phyloP scores from a whole-genome alignment of 1,140 invertebrate genomes.

The Meloidogyne exigua region DNA sequence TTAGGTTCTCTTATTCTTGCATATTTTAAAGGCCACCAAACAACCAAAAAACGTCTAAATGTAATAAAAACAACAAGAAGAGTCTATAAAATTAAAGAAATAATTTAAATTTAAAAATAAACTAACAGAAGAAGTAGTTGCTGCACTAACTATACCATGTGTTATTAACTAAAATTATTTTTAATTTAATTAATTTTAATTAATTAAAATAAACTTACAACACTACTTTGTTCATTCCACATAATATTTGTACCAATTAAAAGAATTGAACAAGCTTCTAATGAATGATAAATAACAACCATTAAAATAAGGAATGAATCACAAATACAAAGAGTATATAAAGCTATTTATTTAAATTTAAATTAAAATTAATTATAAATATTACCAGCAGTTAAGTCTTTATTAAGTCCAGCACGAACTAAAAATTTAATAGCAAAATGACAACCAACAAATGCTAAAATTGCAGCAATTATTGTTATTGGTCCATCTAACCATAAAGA shows the following conservation, averaged over 20 bases:
- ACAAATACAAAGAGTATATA: slow-evolving; percentile 48
- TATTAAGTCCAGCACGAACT: slow-evolving; percentile 42
- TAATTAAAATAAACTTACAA: not conserved
- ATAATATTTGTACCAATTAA: slow-evolving; percentile 36
- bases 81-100: slow-evolving; percentile 28
- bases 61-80: slow-evolving; percentile 51
- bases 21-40: slow-evolving; percentile 46
- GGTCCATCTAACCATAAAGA: slow-evolving; percentile 47
- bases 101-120: not conserved
- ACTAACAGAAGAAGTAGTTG: slow-evolving; percentile 46
- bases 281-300: slow-evolving; percentile 48
- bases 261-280: slow-evolving; percentile 48
- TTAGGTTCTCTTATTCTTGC: slow-evolving; percentile 29
- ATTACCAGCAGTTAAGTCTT: slow-evolving; percentile 46
- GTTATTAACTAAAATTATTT: slow-evolving; percentile 36
- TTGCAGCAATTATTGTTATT: slow-evolving; percentile 44
- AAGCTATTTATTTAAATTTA: slow-evolving; percentile 34
- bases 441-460: slow-evolving; percentile 42
- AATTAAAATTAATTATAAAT: slow-evolving; percentile 5
- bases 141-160: slow-evolving; percentile 44
- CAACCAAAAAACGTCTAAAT: slow-evolving; percentile 54
- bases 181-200: too few species aligned
- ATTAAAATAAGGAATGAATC: slow-evolving; percentile 47
- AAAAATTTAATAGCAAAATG: slow-evolving; percentile 46
- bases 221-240: slow-evolving; percentile 46